These are phyloP conservation scores for Elgaria multicarinata DNA, from an alignment of 2,113 vertebrate genomes.

Conservation along the genomic window DNA sequence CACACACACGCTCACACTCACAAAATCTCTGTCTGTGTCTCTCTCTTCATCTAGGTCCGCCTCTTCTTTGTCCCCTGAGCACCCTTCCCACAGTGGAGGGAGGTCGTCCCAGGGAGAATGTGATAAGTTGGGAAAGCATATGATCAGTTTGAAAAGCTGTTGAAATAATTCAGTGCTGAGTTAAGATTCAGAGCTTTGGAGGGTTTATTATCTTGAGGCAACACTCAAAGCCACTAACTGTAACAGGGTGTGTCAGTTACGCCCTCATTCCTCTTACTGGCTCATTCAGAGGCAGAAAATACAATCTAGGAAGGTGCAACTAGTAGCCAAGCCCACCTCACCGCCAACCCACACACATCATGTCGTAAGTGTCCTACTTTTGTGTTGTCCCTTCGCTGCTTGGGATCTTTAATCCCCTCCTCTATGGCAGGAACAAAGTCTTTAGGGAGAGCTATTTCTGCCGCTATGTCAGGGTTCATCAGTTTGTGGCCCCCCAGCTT, in stretches of 20 bases:
- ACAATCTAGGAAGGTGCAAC: background rate
- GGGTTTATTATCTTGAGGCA: background rate
- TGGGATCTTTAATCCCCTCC: background rate
- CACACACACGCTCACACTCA: too few relatives aligned
- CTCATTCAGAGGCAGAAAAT: background rate
- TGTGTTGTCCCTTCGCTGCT: background rate
- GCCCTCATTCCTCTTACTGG: background rate
- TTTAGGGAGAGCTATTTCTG: background rate
- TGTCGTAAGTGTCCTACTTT: background rate
- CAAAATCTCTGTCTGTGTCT: background rate
- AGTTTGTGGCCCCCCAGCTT: too few relatives aligned
- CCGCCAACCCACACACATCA: too few relatives aligned
- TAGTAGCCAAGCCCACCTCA: background rate
- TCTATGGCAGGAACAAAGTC: too few relatives aligned
- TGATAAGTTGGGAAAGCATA: background rate
- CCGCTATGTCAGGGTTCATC: background rate
- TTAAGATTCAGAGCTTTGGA: background rate
- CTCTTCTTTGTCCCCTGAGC: background rate
- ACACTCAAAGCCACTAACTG: background rate
- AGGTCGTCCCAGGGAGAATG: background rate
- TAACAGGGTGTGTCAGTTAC: background rate
- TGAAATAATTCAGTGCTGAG: background rate
- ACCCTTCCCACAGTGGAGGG: background rate
- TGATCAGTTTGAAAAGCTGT: background rate
- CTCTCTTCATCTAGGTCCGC: background rate